Evolutionary conservation across 2,797 vertebrate genomes (phyloP).

Genomic region (Lateolabrax maculatus): DNA sequence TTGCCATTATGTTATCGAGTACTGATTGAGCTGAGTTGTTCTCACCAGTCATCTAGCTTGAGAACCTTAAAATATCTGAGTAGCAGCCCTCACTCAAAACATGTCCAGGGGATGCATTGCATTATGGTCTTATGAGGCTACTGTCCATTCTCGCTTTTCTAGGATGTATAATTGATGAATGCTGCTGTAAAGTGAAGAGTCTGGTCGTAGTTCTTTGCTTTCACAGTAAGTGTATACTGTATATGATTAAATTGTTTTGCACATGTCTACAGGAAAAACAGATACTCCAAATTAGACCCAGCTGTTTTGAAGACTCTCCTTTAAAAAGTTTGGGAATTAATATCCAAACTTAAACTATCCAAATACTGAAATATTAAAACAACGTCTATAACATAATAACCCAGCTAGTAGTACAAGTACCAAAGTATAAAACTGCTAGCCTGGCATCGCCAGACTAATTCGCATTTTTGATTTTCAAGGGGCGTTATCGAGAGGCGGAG

Average conservation of each 20-base stretch:
- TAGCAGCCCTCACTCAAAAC: not conserved
- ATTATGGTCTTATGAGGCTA: constrained; percentile 1
- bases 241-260: not conserved
- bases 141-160: not conserved
- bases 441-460: too few species aligned
- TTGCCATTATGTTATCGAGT: too few species aligned
- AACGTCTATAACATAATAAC: not conserved
- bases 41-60: not conserved
- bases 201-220: not conserved
- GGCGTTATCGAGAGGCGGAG: too few species aligned
- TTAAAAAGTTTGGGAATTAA: not conserved
- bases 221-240: not conserved
- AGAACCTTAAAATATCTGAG: not conserved
- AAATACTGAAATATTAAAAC: not conserved
- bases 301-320: not conserved
- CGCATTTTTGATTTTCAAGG: too few species aligned
- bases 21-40: too few species aligned
- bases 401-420: not conserved
- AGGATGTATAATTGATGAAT: not conserved
- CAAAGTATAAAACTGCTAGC: too few species aligned
- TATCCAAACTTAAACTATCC: not conserved
- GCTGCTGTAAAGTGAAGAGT: not conserved
- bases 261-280: not conserved
- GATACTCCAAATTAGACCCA: not conserved
- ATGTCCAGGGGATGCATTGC: not conserved